Base-by-base conservation (phyloP, 2,888 invertebrate species). In the Caenorhabditis imperialis region DNA sequence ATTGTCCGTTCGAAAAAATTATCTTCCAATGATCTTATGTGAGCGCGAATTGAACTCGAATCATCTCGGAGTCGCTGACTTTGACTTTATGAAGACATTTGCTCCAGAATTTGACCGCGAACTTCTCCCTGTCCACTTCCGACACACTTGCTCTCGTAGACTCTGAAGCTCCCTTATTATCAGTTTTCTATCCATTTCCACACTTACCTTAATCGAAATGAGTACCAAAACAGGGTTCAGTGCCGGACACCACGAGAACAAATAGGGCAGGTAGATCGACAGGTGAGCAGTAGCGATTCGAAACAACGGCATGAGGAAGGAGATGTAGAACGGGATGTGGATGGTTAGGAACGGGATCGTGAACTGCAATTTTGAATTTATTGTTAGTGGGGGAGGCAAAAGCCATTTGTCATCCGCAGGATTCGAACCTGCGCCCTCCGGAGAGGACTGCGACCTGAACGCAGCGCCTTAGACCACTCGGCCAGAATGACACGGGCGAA, bases 171-270 rank as follows among this genome's bases (percentile, higher is more conserved):
- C 30, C 27, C 16, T 30, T 25, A n/a, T n/a, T n/a, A n/a, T 3
- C 18, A 27, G 1, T 18, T 10, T 18, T 30, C 20, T 14, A 10
- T 25, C 35, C 4, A 2, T 4, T 30, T 23, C 8, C 5, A 12
- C 10, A 7, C 53, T 18, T 45, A 67, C 67, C 47, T 72, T 63
- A 18, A 72, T 63, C 58, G 58, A 58, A 3, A 72, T 58, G n/a
- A 75, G n/a, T 6, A 75, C 63, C 12, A 75, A 16, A 44, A 75
- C 60, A 0, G 75, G 63, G 6, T 55, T 63, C 2, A 75, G 27
- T 7, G 70, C 58, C 0, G 75, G 75, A 47, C 75, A 65, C 75
- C 75, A 75, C 3, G 70, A 58, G 51, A 70, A 75, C 1, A 75
- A 44, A 40, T 58, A 71, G 33, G 75, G 75, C 30, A 75, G 58